Base-by-base conservation (phyloP, 2,888 invertebrate species). In the Branchipolynoe longqiensis region DNA sequence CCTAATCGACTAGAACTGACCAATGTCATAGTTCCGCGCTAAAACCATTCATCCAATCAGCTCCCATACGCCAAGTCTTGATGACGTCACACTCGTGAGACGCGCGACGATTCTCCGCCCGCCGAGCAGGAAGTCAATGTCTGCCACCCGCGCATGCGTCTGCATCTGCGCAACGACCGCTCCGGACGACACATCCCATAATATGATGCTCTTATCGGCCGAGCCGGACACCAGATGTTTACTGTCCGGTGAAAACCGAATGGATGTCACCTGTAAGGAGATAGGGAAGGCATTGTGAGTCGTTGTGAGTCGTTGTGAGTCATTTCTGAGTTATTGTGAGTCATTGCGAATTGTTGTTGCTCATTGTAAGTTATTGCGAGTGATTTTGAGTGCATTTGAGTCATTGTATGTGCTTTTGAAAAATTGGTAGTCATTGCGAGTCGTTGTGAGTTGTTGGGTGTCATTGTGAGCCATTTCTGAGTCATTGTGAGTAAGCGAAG, bases 131-230 rank as follows among this genome's bases (percentile, higher is more conserved):
- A 78, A 78, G 28, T 48, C 28, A 31, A 78, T 28, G 6, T 41
- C 48, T 28, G 14, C 22, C 1, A 78, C 54, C 28, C 78, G 78
- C 28, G 78, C 78, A 78, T 78, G 78, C 48, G 78, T 48, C 18
- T 78, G 78, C 54, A 78, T 78, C 54, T 78, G 78, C 28, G 78
- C 28, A 31, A 78, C 48, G 41, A 48, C 78, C 28, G 3, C 48
- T 18, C 78, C 78, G 12, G 31, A 78, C 0, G 41, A 31, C 28
- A 48, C 4, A 18, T 78, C 78, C 78, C 78, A 78, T 40, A 78
- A 18, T 48, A 78, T 31, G 2, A 78, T 8, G 8, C 48, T 78
- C 28, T 78, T 78, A 28, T 78, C 78, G 4, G 78, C 22, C 14
- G 78, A 78, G 1, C 78, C 78, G 22, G 78, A 78, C 12, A 48